Conservation (phyloP, 2,113 vertebrate species). For the Pimephales promelas region DNA sequence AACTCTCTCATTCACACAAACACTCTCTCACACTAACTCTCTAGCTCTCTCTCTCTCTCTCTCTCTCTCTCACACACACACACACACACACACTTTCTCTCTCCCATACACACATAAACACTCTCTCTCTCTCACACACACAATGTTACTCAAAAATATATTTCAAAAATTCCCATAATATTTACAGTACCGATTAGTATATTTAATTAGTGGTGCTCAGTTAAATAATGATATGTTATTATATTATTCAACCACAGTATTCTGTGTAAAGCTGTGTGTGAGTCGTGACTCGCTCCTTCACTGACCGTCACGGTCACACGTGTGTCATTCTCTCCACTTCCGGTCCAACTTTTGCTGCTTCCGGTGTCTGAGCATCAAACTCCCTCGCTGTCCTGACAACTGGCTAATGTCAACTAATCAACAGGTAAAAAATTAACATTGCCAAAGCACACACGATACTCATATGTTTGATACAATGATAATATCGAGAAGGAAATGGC, state of each 20-base stretch:
- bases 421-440: too few species aligned
- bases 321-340: constrained; percentile 63
- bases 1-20: too few species aligned
- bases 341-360: constrained; percentile 64
- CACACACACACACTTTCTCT: too few species aligned
- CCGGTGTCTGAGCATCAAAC: constrained; percentile 53
- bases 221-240: background rate
- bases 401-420: background rate
- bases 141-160: too few species aligned
- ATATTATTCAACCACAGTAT: background rate
- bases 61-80: too few species aligned
- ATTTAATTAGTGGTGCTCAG: background rate
- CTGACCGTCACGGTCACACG: constrained; percentile 49
- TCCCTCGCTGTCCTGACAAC: background rate
- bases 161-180: background rate
- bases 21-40: too few species aligned
- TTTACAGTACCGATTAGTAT: background rate
- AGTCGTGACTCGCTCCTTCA: background rate
- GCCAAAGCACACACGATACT: too few species aligned
- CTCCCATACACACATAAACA: too few species aligned
- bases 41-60: too few species aligned
- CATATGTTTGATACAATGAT: too few species aligned
- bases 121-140: background rate
- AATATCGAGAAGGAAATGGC: too few species aligned
- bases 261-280: too few species aligned